Evolutionary conservation across 2,888 invertebrate species (phyloP), one percentile per base, ranked within the genome.

Genomic region (Seladonia tumulorum): DNA sequence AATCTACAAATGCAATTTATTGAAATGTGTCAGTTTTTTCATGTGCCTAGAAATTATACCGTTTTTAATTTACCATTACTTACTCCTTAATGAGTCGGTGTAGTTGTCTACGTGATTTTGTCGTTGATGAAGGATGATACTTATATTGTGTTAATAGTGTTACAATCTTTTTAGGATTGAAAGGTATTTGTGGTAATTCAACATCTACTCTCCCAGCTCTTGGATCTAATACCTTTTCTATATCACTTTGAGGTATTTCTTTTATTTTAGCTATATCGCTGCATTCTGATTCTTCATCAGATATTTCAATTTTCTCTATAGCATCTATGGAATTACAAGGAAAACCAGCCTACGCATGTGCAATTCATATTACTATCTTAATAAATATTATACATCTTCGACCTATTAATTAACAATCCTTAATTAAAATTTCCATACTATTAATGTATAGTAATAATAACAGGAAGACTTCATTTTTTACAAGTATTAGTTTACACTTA

Each of bases 131-230:
- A 87, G 96, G 91, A 80, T 95, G 94, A 92, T 95, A 95, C 94
- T 96, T 95, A 81, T 96, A 93, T 2, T 95, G 93, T 5, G 96
- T 94, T 70, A 98, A 93, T 89, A 96, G 95, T 3, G 95, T 93
- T 0, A 96, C 96, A 8, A 98, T 94, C 71, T 95, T 93, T 45
- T 94, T 92, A 0, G 97, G 96, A 89, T 97, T 96, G 57, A 98
- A 97, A 14, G 96, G 96, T 77, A 98, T 95, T 88, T 97, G 96
- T 0, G 97, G 96, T 88, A 98, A 96, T 73, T 96, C 95, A 5
- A 98, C 98, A 95, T 98, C 96, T 0, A 98, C 97, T 79, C 96
- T 96, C 0, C 98, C 98, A 3, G 98, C 98, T 73, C 98, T 96
- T 0, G 98, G 98, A 96, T 98, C 98, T 35, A 97, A 92, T 83